Base-by-base conservation (phyloP, 2,113 vertebrate genomes). In the Nothoprocta perdicaria region DNA sequence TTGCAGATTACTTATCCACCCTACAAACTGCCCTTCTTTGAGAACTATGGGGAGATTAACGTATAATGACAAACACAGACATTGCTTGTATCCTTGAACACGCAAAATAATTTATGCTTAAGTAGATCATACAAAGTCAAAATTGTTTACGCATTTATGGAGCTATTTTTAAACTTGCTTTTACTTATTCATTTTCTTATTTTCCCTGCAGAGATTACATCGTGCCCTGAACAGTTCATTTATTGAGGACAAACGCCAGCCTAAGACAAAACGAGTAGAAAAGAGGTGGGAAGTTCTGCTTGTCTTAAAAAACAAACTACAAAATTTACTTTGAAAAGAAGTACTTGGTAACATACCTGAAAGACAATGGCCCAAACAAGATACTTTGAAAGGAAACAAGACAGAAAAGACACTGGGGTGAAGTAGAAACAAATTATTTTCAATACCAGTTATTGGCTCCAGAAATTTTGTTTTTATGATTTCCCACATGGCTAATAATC, bases 211-310 rank as follows among this genome's bases (percentile, higher is more conserved):
- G 99, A 98, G 99, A 96, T 97, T 99, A 91, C 99, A 99, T 81
- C 98, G 99, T 87, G 99, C 99, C 77, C 97, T 99, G 84, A 99
- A 99, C 94, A 98, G 98, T 24, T 98, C 98, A 58, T 98, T 99
- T 97, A 97, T 73, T 80, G 98, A 99, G 61, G 99, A 99, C 95
- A 99, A 98, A 96, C 74, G 94, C 89, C 97, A 97, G 43, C 86
- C 97, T 57, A 99, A 98, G 88, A 97, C 98, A 78, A 98, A 98
- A 88, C 98, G 96, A 92, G 97, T 95, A 14, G 98, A 99, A 90
- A 99, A 98, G 94, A 99, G 99, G 99, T 99, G 98, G 91, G 90
- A 86, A 87, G n/a, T 67, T 71, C 33, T 43, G 29, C 31, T 24
- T 48, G 38, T 24, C 26, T 89, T 89, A 68, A 77, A 82, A 76